Base-by-base conservation (phyloP, 1,140 invertebrate species). In the Trichonephila inaurata region DNA sequence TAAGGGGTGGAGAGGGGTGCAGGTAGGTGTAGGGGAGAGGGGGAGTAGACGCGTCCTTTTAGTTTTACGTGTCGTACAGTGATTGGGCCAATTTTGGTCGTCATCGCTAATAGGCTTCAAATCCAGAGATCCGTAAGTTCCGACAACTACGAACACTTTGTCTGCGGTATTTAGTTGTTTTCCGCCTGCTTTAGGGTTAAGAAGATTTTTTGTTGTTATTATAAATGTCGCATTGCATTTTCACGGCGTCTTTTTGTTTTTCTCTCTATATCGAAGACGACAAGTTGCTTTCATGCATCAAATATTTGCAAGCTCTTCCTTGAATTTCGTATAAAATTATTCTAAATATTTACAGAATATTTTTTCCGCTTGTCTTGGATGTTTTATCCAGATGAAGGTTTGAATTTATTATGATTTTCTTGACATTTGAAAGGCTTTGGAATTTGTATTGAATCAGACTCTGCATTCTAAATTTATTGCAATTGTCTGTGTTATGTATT, bases 51-150 rank as follows among this genome's bases (percentile, higher is more conserved):
- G 19, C 62, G 62, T 86, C 58, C 91, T 92, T 92, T 92, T 92
- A 87, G 82, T 92, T 92, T 86, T 92, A 92, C 91, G 91, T 92
- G 91, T 86, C 83, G 82, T 44, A 77, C 83, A 51, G 91, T 92
- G 91, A 92, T 92, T 92, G 91, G 91, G 91, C 91, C 91, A 92
- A 92, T 92, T 92, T 92, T 92, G 91, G 91, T 92, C 91, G 91
- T 92, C 91, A 92, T n/a, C 83, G 83, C 83, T 92, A 92, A 92
- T 92, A 92, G 91, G 91, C 91, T 92, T 92, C 91, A 86, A 87
- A 83, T 85, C 90, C 58, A 87, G 91, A 92, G 91, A 91, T 91
- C 69, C 89, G 91, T 28, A 92, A 72, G 62, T 87, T 83, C 44
- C 28, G 83, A 86, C 91, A 92, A 92, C 91, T 86, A 77, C 28